Percentiles rank a stretch among this genome's conserved stretches.
Conservation (phyloP, 2,888 invertebrate genomes). For the Xylocampa areola region DNA sequence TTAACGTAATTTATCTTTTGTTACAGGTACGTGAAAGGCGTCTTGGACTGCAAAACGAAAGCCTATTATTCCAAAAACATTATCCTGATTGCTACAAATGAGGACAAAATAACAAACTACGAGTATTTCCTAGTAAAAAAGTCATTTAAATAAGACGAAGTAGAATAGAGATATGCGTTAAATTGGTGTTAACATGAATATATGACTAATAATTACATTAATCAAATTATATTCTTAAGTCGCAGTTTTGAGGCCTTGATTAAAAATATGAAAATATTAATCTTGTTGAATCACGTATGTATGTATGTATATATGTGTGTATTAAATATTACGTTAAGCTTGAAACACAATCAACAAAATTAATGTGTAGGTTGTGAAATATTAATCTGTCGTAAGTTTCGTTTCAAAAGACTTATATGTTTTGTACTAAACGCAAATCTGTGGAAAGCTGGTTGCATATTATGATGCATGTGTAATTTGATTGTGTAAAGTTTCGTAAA, state of each 20-base stretch:
- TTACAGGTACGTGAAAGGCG: slow-evolving; percentile 49
- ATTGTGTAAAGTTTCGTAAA: no score
- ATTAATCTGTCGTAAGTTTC: background rate
- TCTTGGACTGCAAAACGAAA: slow-evolving; percentile 41
- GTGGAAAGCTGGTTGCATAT: background rate
- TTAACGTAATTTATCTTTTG: slow-evolving; percentile 3
- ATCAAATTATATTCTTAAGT: slow-evolving; percentile 9
- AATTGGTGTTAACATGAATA: slow-evolving; percentile 26
- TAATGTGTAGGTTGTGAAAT: slow-evolving; percentile 9
- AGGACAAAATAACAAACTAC: slow-evolving; percentile 21
- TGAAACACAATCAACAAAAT: slow-evolving; percentile 1
- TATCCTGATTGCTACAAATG: slow-evolving; percentile 21
- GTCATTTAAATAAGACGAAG: slow-evolving; percentile 37
- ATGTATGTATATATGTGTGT: slow-evolving; percentile 14
- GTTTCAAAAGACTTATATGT: background rate
- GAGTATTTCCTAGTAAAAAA: slow-evolving; percentile 35
- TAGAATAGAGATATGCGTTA: slow-evolving; percentile 12
- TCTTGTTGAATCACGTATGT: background rate
- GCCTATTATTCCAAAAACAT: slow-evolving; percentile 18
- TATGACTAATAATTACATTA: slow-evolving; percentile 12
- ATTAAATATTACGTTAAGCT: background rate
- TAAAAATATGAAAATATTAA: background rate
- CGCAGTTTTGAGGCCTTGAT: slow-evolving; percentile 1
- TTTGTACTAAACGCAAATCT: background rate
- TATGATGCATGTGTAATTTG: no score